These are phyloP conservation scores for Drosophila quinaria DNA, from an alignment of 2,888 invertebrate species.

Conservation along the genomic window DNA sequence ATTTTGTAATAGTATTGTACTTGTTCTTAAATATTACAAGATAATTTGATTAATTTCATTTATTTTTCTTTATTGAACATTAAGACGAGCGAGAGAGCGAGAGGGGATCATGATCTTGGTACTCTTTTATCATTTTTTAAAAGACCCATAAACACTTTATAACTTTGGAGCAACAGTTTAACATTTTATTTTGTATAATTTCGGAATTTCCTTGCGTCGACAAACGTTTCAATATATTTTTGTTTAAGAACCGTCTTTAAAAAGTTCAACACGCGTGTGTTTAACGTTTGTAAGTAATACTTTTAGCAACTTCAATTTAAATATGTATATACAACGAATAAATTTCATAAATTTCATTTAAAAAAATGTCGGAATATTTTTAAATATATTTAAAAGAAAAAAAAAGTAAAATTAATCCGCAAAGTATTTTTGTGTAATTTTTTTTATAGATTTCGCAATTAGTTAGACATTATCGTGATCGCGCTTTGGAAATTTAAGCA, in stretches of 20 bases:
- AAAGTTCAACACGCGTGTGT: slow-evolving; percentile 13
- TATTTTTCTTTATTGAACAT: slow-evolving; percentile 37
- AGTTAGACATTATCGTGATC: slow-evolving; percentile 43
- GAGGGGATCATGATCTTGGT: slow-evolving; percentile 49
- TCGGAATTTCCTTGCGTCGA: slow-evolving; percentile 34
- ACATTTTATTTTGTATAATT: slow-evolving; percentile 48
- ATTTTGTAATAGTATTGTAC: slow-evolving; percentile 35
- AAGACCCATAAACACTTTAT: slow-evolving; percentile 46
- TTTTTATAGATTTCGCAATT: slow-evolving; percentile 28
- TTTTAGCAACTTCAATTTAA: slow-evolving; percentile 32
- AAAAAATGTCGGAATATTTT: slow-evolving; percentile 19
- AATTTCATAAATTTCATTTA: slow-evolving; percentile 10
- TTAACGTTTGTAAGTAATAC: slow-evolving; percentile 12
- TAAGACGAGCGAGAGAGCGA: slow-evolving; percentile 58
- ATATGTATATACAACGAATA: slow-evolving; percentile 57
- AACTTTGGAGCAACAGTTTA: slow-evolving; percentile 81
- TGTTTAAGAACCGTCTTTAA: slow-evolving; percentile 2
- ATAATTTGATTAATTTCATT: slow-evolving; percentile 32
- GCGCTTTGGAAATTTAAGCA: slow-evolving; percentile 68
- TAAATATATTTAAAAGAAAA: slow-evolving; percentile 20
- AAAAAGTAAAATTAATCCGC: slow-evolving; percentile 7
- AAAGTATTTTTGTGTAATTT: slow-evolving; percentile 6
- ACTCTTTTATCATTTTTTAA: slow-evolving; percentile 31
- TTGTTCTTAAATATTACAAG: slow-evolving; percentile 30
- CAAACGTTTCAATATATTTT: slow-evolving; percentile 39